phyloP scores from a whole-genome alignment of 2,797 vertebrate species.

The Gymnocypris eckloni region DNA sequence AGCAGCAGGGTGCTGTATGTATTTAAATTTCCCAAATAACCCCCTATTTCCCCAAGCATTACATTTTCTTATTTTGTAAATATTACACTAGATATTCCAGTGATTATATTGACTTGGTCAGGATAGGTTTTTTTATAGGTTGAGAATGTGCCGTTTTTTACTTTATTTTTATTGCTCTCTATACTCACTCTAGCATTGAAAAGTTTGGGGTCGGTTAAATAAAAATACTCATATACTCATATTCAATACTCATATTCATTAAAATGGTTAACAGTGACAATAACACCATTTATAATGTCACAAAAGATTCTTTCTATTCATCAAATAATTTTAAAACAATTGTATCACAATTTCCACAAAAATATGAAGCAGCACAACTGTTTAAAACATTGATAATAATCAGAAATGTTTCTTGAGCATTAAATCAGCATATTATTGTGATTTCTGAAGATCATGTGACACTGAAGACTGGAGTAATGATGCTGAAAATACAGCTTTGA shows the following conservation, averaged over 20 bases:
- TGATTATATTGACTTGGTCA: background rate
- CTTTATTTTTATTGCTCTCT: no score
- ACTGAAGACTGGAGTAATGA: background rate
- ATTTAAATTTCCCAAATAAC: background rate
- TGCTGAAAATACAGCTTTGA: background rate
- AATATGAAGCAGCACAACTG: background rate
- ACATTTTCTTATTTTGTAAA: slow-evolving; percentile 9
- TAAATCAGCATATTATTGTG: background rate
- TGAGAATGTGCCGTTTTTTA: background rate
- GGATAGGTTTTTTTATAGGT: background rate
- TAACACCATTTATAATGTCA: background rate
- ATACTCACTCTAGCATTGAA: background rate
- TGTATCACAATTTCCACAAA: background rate
- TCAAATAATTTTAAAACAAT: background rate
- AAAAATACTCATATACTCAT: background rate
- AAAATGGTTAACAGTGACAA: background rate
- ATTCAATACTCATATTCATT: no score
- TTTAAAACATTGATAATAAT: background rate
- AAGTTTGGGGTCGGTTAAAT: background rate
- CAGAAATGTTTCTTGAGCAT: background rate
- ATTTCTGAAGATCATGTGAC: background rate
- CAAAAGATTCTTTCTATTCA: background rate
- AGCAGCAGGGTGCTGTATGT: background rate
- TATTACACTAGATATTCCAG: background rate
- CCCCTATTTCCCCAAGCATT: background rate